Evolutionary conservation across 2,888 invertebrate species (phyloP).

Genomic region (Trissoscelio sp.): DNA sequence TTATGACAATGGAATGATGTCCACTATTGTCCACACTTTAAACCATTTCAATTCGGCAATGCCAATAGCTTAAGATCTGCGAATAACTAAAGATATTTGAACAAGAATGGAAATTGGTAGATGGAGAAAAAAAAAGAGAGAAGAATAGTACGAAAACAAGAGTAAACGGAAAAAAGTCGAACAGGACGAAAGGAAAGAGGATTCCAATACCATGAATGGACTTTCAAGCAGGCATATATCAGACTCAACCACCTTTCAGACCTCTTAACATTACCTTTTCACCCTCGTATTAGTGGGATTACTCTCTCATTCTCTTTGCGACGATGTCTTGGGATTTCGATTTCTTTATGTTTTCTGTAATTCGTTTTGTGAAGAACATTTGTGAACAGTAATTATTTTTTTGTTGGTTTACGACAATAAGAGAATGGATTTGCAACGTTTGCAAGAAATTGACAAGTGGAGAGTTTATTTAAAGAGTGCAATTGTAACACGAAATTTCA

Average conservation of each 20-base stretch:
- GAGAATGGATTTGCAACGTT: background rate
- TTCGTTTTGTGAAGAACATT: background rate
- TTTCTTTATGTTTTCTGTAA: conserved; percentile 23
- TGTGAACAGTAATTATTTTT: background rate
- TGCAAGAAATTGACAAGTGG: background rate
- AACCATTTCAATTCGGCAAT: conserved; percentile 4
- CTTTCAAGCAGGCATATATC: conserved; percentile 83
- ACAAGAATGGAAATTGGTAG: conserved; percentile 30
- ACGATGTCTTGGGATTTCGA: conserved; percentile 21
- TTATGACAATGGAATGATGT: no score
- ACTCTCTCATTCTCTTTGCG: conserved; percentile 59
- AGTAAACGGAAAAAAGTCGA: conserved; percentile 27
- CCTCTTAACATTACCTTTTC: conserved; percentile 61
- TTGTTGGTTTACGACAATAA: conserved; percentile 4
- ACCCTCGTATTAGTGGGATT: conserved; percentile 68
- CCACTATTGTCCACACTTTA: background rate
- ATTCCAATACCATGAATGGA: conserved; percentile 82
- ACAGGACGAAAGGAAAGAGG: conserved; percentile 47
- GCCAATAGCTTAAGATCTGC: conserved; percentile 7
- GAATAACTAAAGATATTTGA: conserved; percentile 63
- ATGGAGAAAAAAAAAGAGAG: conserved; percentile 25
- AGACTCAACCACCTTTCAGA: conserved; percentile 70
- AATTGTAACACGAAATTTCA: no score
- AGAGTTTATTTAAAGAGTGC: no score
- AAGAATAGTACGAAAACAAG: conserved; percentile 32